These are phyloP conservation scores for Hippolais icterina DNA, from an alignment of 2,113 vertebrate species.

Conservation along the genomic window DNA sequence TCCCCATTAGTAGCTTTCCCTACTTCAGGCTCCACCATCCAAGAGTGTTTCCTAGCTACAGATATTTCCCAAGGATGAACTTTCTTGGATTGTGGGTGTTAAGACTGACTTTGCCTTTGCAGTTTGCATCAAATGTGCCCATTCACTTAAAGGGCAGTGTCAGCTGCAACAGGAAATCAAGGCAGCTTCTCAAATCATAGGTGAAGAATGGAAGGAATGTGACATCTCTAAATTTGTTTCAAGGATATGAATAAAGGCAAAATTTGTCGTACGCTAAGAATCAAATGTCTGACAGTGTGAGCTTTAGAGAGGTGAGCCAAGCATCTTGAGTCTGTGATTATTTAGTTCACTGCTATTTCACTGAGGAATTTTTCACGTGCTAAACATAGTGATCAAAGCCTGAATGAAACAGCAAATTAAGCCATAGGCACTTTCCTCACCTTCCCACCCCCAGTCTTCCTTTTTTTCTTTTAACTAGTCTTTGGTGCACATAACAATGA, in stretches of 20 bases:
- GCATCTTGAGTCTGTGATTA: slow-evolving; percentile 26
- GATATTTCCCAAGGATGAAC: not conserved
- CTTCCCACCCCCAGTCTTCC: not conserved
- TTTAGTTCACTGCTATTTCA: slow-evolving; percentile 35
- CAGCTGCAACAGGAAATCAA: slow-evolving; percentile 67
- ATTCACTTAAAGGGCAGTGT: slow-evolving; percentile 64
- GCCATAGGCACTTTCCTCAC: not conserved
- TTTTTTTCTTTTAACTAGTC: not conserved
- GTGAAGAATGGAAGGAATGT: slow-evolving; percentile 68
- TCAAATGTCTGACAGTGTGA: slow-evolving; percentile 7
- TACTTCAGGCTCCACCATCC: not conserved
- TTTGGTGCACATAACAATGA: not conserved
- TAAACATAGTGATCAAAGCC: slow-evolving; percentile 54
- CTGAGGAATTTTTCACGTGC: slow-evolving; percentile 35
- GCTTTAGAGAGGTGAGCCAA: slow-evolving; percentile 37
- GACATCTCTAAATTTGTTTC: slow-evolving; percentile 66
- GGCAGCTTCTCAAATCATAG: slow-evolving; percentile 64
- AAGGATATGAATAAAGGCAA: slow-evolving; percentile 61
- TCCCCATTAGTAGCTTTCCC: not conserved
- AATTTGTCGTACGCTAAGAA: not conserved
- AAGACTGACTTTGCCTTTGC: slow-evolving; percentile 18
- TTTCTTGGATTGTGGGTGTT: not conserved
- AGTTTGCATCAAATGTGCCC: slow-evolving; percentile 39
- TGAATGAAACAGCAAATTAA: slow-evolving; percentile 46
- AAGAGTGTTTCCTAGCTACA: not conserved